A percentile compares a stretch with the other conserved stretches of the same genome.
Conservation (phyloP, 2,797 vertebrate species). For the Emydoidea blandingii region DNA sequence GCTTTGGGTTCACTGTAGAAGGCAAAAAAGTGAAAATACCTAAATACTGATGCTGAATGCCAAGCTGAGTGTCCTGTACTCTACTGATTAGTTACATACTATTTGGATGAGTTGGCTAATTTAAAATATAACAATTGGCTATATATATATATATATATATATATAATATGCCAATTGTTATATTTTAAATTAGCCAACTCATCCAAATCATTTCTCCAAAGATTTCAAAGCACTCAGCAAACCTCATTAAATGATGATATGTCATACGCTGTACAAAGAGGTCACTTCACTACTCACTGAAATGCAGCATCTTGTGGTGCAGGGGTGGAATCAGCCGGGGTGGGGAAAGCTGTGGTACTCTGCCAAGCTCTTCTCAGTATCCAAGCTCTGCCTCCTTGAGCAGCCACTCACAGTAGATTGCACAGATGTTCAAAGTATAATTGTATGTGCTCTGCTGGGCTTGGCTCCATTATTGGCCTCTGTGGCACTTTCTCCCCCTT, state of each 20-base stretch:
- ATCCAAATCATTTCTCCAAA: constrained; percentile 32
- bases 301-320: neutral
- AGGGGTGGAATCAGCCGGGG: neutral
- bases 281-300: constrained; percentile 27
- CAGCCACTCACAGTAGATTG: neutral
- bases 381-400: neutral
- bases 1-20: neutral
- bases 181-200: constrained; percentile 25
- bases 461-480: neutral
- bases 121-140: neutral
- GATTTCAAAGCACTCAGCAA: constrained; percentile 32
- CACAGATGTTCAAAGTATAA: neutral
- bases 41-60: neutral
- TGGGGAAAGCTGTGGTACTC: neutral
- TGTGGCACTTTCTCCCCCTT: neutral
- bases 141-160: no score
- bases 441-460: neutral
- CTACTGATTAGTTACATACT: constrained; percentile 46
- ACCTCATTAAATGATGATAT: constrained; percentile 32
- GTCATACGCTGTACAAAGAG: neutral
- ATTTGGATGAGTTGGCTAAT: constrained; percentile 48
- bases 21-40: neutral
- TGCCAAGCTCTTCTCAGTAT: neutral
- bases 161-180: no score
- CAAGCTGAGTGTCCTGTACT: constrained; percentile 17